Conservation (phyloP, 2,888 invertebrate genomes). For the Diadegma fenestrale region DNA sequence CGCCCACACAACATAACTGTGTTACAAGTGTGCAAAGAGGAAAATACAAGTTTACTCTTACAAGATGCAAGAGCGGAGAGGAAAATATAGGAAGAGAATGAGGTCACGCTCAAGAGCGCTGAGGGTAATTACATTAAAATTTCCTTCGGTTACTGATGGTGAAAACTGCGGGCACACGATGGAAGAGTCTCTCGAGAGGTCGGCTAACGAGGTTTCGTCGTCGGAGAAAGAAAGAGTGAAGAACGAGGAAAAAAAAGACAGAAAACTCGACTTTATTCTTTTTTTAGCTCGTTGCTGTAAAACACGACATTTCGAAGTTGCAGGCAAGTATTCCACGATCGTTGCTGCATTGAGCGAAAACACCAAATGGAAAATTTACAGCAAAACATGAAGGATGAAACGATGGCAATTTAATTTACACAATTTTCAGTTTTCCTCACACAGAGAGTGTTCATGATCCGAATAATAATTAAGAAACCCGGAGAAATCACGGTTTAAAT, state of each 20-base stretch:
- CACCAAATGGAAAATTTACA: not conserved
- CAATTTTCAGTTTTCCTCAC: not conserved
- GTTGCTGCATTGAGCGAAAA: not conserved
- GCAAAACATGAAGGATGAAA: not conserved
- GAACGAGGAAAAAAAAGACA: slow-evolving; percentile 30
- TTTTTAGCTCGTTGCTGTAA: slow-evolving; percentile 16
- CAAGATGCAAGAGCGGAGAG: slow-evolving; percentile 22
- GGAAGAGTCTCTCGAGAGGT: slow-evolving; percentile 52
- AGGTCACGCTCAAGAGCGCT: slow-evolving; percentile 41
- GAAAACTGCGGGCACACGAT: slow-evolving; percentile 41
- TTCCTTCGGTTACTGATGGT: slow-evolving; percentile 53
- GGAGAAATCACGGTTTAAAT: not conserved
- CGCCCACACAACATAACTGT: not conserved
- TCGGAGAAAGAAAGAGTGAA: slow-evolving; percentile 8
- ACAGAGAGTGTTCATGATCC: not conserved
- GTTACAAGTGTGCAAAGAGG: not conserved
- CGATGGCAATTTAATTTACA: slow-evolving; percentile 25
- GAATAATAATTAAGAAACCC: not conserved
- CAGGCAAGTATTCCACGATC: slow-evolving; percentile 1
- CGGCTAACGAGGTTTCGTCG: slow-evolving; percentile 48
- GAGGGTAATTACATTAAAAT: slow-evolving; percentile 65
- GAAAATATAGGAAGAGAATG: slow-evolving; percentile 43
- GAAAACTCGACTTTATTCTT: slow-evolving; percentile 41
- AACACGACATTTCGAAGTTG: slow-evolving; percentile 22
- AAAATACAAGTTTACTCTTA: slow-evolving; percentile 42